phyloP scores from a whole-genome alignment of 2,888 invertebrate species.

The Hybos culiciformis region DNA sequence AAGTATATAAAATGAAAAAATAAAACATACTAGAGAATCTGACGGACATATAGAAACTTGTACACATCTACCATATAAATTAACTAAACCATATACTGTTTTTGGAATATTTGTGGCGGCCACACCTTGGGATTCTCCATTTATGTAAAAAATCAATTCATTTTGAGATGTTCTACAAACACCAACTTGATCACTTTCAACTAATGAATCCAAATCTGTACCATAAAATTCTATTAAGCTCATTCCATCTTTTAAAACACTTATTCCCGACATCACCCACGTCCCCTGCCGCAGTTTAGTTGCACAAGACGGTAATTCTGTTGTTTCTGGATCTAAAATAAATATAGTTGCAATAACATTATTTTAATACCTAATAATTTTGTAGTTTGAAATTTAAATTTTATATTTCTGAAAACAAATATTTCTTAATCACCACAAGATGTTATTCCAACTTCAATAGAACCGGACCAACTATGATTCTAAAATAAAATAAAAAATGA shows the following conservation, averaged over 20 bases:
- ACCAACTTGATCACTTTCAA: conserved; percentile 71
- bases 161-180: conserved; percentile 70
- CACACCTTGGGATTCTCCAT: conserved; percentile 76
- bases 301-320: conserved; percentile 61
- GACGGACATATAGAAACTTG: conserved; percentile 47
- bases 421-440: no score
- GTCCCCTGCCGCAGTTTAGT: conserved; percentile 66
- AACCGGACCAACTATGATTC: conserved; percentile 70
- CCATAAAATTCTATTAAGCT: conserved; percentile 74
- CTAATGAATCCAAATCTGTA: conserved; percentile 65
- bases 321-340: conserved; percentile 51
- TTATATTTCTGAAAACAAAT: no score
- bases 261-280: conserved; percentile 85
- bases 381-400: no score
- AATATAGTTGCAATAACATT: no score
- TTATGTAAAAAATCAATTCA: conserved; percentile 76
- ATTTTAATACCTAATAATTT: no score
- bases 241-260: conserved; percentile 72
- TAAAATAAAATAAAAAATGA: conserved; percentile 25
- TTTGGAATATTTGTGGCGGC: conserved; percentile 65
- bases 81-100: conserved; percentile 61
- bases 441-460: conserved; percentile 62
- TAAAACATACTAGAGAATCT: conserved; percentile 17
- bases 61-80: conserved; percentile 71
- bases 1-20: no score